Base-by-base conservation (phyloP, 2,797 vertebrate genomes). In the Enteromius radiatus region DNA sequence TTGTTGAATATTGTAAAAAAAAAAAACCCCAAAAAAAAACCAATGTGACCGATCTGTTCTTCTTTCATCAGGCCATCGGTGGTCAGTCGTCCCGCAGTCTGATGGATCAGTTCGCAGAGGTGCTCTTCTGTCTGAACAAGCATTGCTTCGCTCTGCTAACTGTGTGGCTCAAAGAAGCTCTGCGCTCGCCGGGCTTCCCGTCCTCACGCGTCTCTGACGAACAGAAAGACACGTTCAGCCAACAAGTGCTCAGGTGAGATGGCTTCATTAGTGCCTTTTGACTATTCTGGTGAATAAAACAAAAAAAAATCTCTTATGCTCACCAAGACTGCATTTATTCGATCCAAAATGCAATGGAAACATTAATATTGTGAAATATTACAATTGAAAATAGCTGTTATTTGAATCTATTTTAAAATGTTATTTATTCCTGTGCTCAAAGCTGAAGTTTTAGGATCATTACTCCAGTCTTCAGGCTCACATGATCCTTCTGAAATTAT, bases 41-140 rank as follows among this genome's bases (percentile, higher is more conserved):
- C 43, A 52, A 19, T 47, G 45, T 1, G 8, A 9, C 10, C 1
- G 17, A 54, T 61, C 17, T 67, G 70, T 69, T 9, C 71, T 69
- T 9, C 74, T 23, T 79, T 15, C 82, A 74, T 80, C 90, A 99
- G 98, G 98, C 96, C 2, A 93, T 99, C 0, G 98, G 98, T 0
- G 98, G 98, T 76, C 97, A 97, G 87, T 97, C 97, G 1, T 97
- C 98, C 79, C 96, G 98, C 84, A 97, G 95, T 91, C 94, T 99
- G 88, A 99, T 99, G 98, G 98, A 99, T 90, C 97, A 97, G 91
- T 99, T 98, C 19, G 97, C 97, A 1, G 98, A 99, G 87, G 96
- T 99, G 90, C 93, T 99, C 67, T 99, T 99, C 89, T 93, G 93
- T 86, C 93, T 99, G 90, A 99, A 99, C 92, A 99, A 99, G 91